Percentiles rank a stretch among this genome's conserved stretches.
Evolutionary conservation across 2,113 vertebrate species (phyloP).

Genomic region (Crocuta crocuta): DNA sequence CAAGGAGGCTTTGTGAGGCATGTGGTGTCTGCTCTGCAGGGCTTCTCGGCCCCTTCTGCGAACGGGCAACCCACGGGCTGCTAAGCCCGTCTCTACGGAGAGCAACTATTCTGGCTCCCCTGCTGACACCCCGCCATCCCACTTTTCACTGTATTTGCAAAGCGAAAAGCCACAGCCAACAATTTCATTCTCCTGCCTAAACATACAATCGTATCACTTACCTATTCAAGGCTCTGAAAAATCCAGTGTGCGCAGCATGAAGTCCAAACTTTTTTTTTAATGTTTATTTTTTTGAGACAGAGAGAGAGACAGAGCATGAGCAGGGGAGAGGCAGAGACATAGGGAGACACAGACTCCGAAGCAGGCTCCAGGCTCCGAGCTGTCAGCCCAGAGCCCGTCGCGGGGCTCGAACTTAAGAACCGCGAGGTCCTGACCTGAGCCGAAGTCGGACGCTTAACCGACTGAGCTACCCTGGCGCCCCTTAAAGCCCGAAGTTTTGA

Average conservation of each 20-base stretch:
- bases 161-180: not conserved
- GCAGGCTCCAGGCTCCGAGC: too few relatives aligned
- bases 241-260: not conserved
- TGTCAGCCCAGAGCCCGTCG: too few relatives aligned
- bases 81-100: not conserved
- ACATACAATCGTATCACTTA: not conserved
- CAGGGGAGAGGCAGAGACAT: too few relatives aligned
- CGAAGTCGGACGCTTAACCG: too few relatives aligned
- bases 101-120: not conserved
- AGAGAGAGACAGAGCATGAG: too few relatives aligned
- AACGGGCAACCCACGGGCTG: not conserved
- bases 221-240: not conserved
- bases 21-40: not conserved
- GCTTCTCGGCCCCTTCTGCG: not conserved
- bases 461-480: too few relatives aligned
- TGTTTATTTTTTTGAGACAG: too few relatives aligned
- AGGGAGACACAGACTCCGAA: too few relatives aligned
- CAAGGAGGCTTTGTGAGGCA: not conserved
- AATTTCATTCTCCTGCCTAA: constrained; percentile 23
- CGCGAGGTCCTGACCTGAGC: too few relatives aligned
- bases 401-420: too few relatives aligned
- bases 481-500: not conserved
- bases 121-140: not conserved
- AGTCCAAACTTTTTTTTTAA: not conserved
- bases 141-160: not conserved